Evolutionary conservation across 2,797 vertebrate species (phyloP).

Genomic region (Amniataba percoides): DNA sequence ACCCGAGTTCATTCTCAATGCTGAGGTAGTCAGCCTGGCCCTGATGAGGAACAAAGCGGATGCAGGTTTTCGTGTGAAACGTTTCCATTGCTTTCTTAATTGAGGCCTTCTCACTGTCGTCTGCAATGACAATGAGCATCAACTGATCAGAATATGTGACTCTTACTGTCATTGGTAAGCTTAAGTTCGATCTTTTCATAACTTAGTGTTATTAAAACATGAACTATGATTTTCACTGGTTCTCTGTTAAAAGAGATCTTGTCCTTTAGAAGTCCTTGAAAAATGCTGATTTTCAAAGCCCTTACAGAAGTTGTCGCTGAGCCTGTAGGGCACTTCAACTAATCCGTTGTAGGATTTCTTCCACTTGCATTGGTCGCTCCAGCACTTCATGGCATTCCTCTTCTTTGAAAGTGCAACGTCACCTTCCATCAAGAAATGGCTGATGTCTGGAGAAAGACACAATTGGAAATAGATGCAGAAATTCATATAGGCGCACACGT

Average conservation of each 20-base stretch:
- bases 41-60: slow-evolving; percentile 31
- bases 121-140: slow-evolving; percentile 3
- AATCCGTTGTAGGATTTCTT: slow-evolving; percentile 33
- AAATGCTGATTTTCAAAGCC: no score
- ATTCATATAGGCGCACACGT: not conserved
- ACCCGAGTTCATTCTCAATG: slow-evolving; percentile 45
- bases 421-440: slow-evolving; percentile 28
- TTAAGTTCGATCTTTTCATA: no score
- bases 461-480: not conserved
- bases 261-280: no score
- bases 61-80: slow-evolving; percentile 47
- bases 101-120: slow-evolving; percentile 18
- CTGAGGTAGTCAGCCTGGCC: slow-evolving; percentile 41
- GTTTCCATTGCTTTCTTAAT: slow-evolving; percentile 38
- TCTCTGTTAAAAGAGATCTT: no score
- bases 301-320: slow-evolving; percentile 49
- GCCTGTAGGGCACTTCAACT: slow-evolving; percentile 45
- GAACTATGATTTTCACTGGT: no score
- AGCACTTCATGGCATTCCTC: slow-evolving; percentile 49
- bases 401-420: slow-evolving; percentile 7
- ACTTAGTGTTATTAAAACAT: no score
- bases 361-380: slow-evolving; percentile 40
- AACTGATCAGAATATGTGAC: not conserved
- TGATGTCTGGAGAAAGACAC: slow-evolving; percentile 9
- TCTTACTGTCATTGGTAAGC: no score